Base-by-base conservation (phyloP, 2,113 vertebrate species). In the Coreoperca whiteheadi region DNA sequence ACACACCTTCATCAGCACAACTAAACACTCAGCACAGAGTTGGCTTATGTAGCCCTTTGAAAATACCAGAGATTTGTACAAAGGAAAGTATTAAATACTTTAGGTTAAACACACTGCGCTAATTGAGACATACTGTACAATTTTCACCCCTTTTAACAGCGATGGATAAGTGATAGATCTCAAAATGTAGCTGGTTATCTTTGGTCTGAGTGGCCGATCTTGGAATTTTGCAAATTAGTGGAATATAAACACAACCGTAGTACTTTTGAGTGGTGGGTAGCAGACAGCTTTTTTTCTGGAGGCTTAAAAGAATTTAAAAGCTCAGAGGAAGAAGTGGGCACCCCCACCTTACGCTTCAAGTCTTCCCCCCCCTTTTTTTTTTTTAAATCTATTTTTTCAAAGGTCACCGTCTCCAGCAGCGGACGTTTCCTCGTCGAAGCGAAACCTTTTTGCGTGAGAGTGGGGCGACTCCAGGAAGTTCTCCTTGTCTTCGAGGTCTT, bases 401-500 rank as follows among this genome's bases (percentile, higher is more conserved):
- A 90, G 82, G 78, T 91, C 92, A 32, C 87, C 86, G 6, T 95
- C 94, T 30, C 84, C 89, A 0, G 80, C 43, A 0, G 88, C 68
- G 0, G 56, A 25, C 67, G 95, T 57, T 0, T 96, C 96, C 71
- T 97, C 96, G 8, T 97, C 97, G 0, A 97, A 97, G 64, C 97
- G 97, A 56, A 96, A 97, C 51, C 94, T 95, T 84, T 99, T 99
- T 21, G 95, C 93, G 0, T 96, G 93, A 0, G 94, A 93, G 32
- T 96, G 94, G 0, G 94, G 92, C 0, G 95, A 96, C 76, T 98
- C 97, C 32, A 96, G 95, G 83, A 98, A 96, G 91, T 99, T 99
- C 90, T 99, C 97, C 89, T 99, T 99, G 95, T 99, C 97, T 28
- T 98, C 97, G 5, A 87, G 95, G 84, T 96, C 86, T 5, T 96